Conservation (phyloP, 2,113 vertebrate species). For the cattle (Bos taurus) region ARS-UCD2.0 NC_037351.1:21797501-21798000, state of each 20-base stretch:
- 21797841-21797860: slow-evolving; percentile 36
- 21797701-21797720: slow-evolving; percentile 48
- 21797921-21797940: neutral
- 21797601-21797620: slow-evolving; percentile 39
- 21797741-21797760: slow-evolving; percentile 56
- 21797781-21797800: slow-evolving; percentile 43
- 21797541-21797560: neutral
- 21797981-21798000: neutral
- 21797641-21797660: slow-evolving; percentile 67
- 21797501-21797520: neutral
- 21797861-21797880: neutral
- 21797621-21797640: slow-evolving; percentile 69
- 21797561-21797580: neutral
- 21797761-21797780: slow-evolving; percentile 58
- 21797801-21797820: slow-evolving; percentile 46
- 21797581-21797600: neutral
- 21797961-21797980: neutral
- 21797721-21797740: slow-evolving; percentile 57
- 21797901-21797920: neutral
- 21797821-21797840: slow-evolving; percentile 26
- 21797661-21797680: slow-evolving; percentile 62
- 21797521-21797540: neutral
- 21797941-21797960: neutral
- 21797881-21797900: neutral
- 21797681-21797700: slow-evolving; percentile 53